Evolutionary conservation across 2,113 vertebrate genomes (phyloP).

Genomic region (Rhinogobius similis): DNA sequence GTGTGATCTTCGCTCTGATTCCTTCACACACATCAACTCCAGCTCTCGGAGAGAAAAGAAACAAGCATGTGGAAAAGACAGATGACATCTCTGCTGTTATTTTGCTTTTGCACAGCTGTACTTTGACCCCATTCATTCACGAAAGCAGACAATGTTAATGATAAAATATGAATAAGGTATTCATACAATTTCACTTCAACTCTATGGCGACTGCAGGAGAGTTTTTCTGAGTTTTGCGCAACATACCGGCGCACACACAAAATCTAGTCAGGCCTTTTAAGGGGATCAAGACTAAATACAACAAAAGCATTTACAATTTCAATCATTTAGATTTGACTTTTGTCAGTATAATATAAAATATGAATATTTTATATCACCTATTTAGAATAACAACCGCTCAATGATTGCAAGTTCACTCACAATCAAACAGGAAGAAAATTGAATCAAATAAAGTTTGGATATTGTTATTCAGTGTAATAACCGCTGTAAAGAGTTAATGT

Average conservation of each 20-base stretch:
- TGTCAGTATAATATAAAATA: neutral
- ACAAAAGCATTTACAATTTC: neutral
- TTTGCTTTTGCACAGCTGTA: conserved; percentile 30
- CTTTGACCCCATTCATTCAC: conserved; percentile 14
- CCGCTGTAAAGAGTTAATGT: neutral
- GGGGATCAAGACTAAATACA: no score
- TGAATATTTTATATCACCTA: neutral
- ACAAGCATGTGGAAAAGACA: conserved; percentile 37
- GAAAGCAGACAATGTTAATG: conserved; percentile 3
- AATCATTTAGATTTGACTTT: neutral
- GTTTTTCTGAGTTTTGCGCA: neutral
- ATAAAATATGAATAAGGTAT: neutral
- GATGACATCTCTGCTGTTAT: conserved; percentile 49
- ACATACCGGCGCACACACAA: neutral
- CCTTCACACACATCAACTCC: conserved; percentile 62
- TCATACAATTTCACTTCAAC: neutral
- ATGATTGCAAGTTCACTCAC: neutral
- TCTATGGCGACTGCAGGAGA: neutral
- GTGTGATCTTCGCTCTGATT: conserved; percentile 69
- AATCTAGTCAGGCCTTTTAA: neutral
- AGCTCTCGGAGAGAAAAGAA: conserved; percentile 31
- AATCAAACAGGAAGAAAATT: neutral
- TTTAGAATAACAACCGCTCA: neutral
- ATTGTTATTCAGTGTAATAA: neutral
- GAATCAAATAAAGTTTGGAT: neutral